These are phyloP conservation scores for Burhinus oedicnemus DNA, from an alignment of 2,113 vertebrate genomes.

Conservation along the genomic window DNA sequence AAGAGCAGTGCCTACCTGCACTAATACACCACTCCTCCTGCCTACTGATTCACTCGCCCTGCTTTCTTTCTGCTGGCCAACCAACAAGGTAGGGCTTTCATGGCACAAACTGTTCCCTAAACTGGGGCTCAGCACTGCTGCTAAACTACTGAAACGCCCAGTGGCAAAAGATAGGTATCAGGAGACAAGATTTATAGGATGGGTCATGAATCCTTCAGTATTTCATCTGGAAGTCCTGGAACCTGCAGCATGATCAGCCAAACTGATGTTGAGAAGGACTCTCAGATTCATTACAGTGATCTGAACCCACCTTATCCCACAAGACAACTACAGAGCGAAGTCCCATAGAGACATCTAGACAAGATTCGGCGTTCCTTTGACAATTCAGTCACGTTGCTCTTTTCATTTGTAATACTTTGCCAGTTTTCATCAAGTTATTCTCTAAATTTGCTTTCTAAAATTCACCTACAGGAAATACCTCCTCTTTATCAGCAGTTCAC, in stretches of 20 bases:
- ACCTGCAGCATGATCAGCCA: neutral
- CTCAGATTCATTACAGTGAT: neutral
- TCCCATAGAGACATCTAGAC: neutral
- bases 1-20: neutral
- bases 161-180: neutral
- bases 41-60: neutral
- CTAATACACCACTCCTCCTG: neutral
- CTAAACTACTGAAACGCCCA: neutral
- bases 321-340: neutral
- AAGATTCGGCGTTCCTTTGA: neutral
- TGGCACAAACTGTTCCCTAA: neutral
- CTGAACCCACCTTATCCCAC: fast-evolving
- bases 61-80: neutral
- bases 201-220: neutral
- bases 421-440: neutral
- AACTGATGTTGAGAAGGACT: neutral
- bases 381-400: neutral
- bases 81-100: neutral
- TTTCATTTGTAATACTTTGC: neutral
- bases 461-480: neutral
- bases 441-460: neutral
- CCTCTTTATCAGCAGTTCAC: neutral
- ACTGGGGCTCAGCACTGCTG: neutral
- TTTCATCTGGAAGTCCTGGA: neutral
- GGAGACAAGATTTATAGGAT: neutral